Evolutionary conservation across 2,888 invertebrate genomes (phyloP).

Genomic region (Leptopilina syphax): DNA sequence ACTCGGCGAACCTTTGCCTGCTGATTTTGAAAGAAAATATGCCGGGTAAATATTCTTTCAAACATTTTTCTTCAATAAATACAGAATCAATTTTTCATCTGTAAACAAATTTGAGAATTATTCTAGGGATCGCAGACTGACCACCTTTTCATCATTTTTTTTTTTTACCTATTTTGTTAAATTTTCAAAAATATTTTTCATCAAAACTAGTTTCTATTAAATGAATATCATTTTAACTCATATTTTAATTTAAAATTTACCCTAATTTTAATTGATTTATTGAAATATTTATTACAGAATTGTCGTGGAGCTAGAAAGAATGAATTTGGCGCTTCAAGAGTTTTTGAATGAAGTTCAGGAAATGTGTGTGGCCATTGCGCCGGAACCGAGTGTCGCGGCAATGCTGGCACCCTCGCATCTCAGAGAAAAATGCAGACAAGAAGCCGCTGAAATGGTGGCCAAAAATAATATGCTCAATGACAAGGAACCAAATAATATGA

Average conservation of each 20-base stretch:
- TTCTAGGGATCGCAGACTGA: too few relatives aligned
- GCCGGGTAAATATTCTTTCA: constrained; percentile 80
- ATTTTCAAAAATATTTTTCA: background rate
- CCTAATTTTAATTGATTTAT: too few relatives aligned
- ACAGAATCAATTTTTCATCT: too few relatives aligned
- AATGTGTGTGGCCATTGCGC: constrained; percentile 90
- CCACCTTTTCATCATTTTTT: background rate
- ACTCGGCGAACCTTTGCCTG: constrained; percentile 86
- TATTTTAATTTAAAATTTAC: too few relatives aligned
- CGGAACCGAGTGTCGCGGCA: constrained; percentile 90
- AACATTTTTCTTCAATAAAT: background rate
- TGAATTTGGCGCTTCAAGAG: constrained; percentile 92
- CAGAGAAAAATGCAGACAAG: constrained; percentile 90
- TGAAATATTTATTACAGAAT: constrained; percentile 57
- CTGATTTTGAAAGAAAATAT: constrained; percentile 94
- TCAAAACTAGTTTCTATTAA: too few relatives aligned
- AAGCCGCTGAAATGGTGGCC: constrained; percentile 89
- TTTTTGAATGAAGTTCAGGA: constrained; percentile 91
- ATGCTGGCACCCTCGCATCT: constrained; percentile 93
- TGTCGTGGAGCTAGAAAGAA: constrained; percentile 92
- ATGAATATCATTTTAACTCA: too few relatives aligned
- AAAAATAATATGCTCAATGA: constrained; percentile 82
- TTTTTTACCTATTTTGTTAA: constrained; percentile 23
- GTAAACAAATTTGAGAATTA: too few relatives aligned
- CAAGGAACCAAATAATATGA: constrained; percentile 81